Evolutionary conservation across 1,140 invertebrate species (phyloP).

Genomic region (Aphaenogaster rudis): DNA sequence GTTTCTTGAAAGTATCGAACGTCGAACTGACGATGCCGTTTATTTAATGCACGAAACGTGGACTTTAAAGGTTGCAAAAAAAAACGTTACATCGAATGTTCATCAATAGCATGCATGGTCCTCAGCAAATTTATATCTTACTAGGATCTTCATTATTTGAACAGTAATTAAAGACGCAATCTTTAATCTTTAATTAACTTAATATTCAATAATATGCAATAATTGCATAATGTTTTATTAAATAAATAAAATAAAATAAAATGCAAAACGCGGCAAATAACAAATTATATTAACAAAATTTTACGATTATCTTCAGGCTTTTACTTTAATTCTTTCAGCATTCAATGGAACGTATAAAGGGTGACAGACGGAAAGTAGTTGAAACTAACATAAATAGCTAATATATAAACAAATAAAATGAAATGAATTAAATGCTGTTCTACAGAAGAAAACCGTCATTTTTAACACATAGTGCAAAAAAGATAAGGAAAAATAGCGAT

Average conservation of each 20-base stretch:
- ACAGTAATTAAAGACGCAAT: background rate
- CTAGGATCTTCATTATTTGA: conserved; percentile 5
- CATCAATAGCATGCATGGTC: background rate
- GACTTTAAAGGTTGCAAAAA: background rate
- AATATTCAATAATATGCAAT: background rate
- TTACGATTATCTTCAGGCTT: background rate
- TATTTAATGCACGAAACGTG: background rate
- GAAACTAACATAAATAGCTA: background rate
- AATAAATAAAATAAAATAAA: background rate
- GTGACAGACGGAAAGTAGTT: background rate
- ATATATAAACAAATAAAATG: background rate
- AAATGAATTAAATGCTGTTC: background rate
- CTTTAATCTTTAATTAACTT: background rate
- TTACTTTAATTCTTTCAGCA: background rate
- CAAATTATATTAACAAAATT: background rate
- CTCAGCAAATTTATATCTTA: background rate
- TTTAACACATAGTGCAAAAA: background rate
- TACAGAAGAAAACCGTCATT: background rate
- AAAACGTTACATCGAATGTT: background rate
- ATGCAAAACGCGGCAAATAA: background rate
- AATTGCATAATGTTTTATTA: background rate
- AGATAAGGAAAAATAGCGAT: background rate
- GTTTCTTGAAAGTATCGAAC: background rate
- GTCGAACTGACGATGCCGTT: background rate
- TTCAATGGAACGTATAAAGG: background rate